Evolutionary conservation across 1,140 invertebrate species (phyloP).

Genomic region (Dufourea novaeangliae): DNA sequence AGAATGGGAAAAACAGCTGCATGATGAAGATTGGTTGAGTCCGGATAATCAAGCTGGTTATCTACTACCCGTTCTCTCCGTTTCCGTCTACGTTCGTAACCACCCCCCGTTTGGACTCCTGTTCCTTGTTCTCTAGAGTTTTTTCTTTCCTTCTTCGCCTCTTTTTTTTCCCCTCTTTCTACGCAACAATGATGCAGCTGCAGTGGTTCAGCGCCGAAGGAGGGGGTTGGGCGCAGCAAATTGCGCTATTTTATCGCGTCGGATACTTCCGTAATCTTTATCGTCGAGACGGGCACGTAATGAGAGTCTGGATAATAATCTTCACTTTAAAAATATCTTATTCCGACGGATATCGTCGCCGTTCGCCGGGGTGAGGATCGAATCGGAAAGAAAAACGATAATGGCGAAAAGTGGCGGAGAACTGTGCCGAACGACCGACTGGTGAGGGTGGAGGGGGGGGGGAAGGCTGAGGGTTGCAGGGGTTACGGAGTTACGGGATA

Average conservation of each 20-base stretch:
- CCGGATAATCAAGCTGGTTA: slow-evolving; percentile 57
- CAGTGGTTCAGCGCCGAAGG: slow-evolving; percentile 37
- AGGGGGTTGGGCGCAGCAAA: slow-evolving; percentile 50
- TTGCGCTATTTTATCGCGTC: slow-evolving; percentile 54
- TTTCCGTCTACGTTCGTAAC: slow-evolving; percentile 26
- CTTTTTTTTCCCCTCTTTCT: not conserved
- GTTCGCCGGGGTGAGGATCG: slow-evolving; percentile 6
- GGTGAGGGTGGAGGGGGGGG: not conserved
- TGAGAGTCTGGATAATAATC: slow-evolving; percentile 56
- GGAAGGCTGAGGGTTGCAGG: not conserved
- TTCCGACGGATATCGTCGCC: slow-evolving; percentile 21
- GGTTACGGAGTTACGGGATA: not conserved
- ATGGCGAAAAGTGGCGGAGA: slow-evolving; percentile 1
- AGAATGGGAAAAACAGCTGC: slow-evolving; percentile 66
- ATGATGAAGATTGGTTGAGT: slow-evolving; percentile 64
- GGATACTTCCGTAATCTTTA: slow-evolving; percentile 61
- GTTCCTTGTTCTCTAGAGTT: not conserved
- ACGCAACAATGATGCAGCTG: slow-evolving; percentile 46
- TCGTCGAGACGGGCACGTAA: slow-evolving; percentile 39
- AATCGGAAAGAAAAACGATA: slow-evolving; percentile 21
- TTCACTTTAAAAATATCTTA: slow-evolving; percentile 28
- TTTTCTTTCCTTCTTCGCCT: not conserved
- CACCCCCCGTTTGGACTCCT: slow-evolving; percentile 8
- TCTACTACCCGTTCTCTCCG: not conserved
- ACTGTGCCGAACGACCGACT: not conserved